Base-by-base conservation (phyloP, 2,888 invertebrate species). In the Drosophila pseudotakahashii region DNA sequence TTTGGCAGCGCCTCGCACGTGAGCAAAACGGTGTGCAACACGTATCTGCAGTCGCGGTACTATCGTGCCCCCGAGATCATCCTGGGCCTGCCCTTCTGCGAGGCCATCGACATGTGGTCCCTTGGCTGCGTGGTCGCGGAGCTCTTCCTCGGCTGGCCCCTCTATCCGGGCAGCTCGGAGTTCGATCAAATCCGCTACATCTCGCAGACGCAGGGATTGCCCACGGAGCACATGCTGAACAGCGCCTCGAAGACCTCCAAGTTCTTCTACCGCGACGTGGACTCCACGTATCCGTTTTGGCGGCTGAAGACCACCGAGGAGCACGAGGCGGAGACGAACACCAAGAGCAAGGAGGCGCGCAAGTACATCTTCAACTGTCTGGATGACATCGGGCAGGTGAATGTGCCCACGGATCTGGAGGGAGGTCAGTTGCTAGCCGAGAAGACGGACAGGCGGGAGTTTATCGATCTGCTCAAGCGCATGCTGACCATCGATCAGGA, bases 101-200 rank as follows among this genome's bases (percentile, higher is more conserved):
- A 99, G 93, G 98, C 99, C 13, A 99, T 99, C 89, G 99, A 99
- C 93, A 99, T 99, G 99, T 99, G 99, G 99, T 99, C 99, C 7
- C 93, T 99, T 79, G 99, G 99, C 66, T 99, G 99, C 93, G 99
- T 99, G 75, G 99, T 99, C 50, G 99, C 99, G 3, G 99, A 99
- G 92, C 94, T 99, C 80, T 99, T 99, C 93, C 94, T 99, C 47
- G 99, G 99, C 76, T 99, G 99, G 99, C 99, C 99, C 14, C 94
- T 99, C 39, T 99, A 99, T 93, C 99, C 99, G 0, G 99, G 99
- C 76, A 98, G 98, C 57, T 99, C 99, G 16, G 99, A 99, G 93
- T 99, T 99, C 93, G 99, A 99, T 93, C 97, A 99, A 94, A 99
- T 99, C 60, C 91, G 92, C 57, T 98, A 98, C 93, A 98, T 98